Evolutionary conservation across 1,140 invertebrate species (phyloP).

Genomic region (Drosophila yakuba): DNA sequence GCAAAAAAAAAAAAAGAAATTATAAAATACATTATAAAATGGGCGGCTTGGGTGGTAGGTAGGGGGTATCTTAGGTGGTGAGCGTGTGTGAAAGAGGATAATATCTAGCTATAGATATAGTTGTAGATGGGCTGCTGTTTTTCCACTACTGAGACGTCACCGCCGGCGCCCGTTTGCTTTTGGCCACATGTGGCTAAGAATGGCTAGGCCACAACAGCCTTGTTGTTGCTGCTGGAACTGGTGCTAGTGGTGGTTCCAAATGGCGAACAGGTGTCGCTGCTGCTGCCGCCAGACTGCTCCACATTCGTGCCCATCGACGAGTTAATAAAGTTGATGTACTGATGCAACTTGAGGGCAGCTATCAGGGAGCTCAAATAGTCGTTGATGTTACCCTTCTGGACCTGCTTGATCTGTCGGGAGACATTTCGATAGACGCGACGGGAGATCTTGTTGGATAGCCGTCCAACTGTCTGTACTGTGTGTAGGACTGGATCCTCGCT

Average conservation of each 20-base stretch:
- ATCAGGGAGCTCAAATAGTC: slow-evolving; percentile 87
- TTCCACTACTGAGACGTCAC: slow-evolving; percentile 28
- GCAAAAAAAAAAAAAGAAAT: slow-evolving; percentile 43
- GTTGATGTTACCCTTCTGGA: slow-evolving; percentile 87
- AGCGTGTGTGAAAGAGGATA: slow-evolving; percentile 14
- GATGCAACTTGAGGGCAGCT: slow-evolving; percentile 87
- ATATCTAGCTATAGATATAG: slow-evolving; percentile 31
- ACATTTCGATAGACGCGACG: slow-evolving; percentile 88
- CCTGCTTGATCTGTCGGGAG: slow-evolving; percentile 86
- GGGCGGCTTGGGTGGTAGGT: slow-evolving; percentile 11
- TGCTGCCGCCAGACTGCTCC: slow-evolving; percentile 62
- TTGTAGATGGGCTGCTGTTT: slow-evolving; percentile 2
- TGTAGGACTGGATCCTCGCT: slow-evolving; percentile 88
- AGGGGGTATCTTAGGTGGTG: neutral
- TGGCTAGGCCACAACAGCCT: slow-evolving; percentile 6
- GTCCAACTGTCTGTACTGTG: slow-evolving; percentile 89
- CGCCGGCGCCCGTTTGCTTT: slow-evolving; percentile 47
- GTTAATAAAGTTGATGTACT: slow-evolving; percentile 85
- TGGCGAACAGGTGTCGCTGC: slow-evolving; percentile 57
- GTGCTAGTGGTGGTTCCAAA: slow-evolving; percentile 23
- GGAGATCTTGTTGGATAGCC: slow-evolving; percentile 89
- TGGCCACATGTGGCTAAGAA: slow-evolving; percentile 9
- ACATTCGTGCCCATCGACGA: slow-evolving; percentile 84
- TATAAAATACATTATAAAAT: slow-evolving; percentile 28
- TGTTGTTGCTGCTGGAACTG: slow-evolving; percentile 10